Conservation (phyloP, 2,797 vertebrate species). For the Epinephelus coioides region DNA sequence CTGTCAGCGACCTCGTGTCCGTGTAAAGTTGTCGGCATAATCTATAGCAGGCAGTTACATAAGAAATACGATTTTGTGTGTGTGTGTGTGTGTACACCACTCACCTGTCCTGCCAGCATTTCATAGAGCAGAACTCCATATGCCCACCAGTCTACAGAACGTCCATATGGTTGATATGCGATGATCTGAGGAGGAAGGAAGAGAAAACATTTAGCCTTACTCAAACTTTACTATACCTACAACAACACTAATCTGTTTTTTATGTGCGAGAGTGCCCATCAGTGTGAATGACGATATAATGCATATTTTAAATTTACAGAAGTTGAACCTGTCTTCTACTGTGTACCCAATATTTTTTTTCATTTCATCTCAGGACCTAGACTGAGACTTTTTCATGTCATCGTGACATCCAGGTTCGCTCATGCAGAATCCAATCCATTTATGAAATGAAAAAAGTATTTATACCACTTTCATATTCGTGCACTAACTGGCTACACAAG, state of each 20-base stretch:
- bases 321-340: background rate
- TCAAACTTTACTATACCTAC: background rate
- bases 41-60: conserved; percentile 1
- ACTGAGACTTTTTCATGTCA: background rate
- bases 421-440: background rate
- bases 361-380: background rate
- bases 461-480: background rate
- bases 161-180: conserved; percentile 95
- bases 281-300: background rate
- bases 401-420: background rate
- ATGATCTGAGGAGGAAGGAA: conserved; percentile 90
- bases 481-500: background rate
- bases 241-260: background rate
- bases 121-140: conserved; percentile 97
- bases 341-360: background rate
- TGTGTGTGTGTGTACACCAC: conserved; percentile 22
- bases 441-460: background rate
- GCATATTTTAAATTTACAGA: background rate
- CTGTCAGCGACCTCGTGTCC: conserved; percentile 15
- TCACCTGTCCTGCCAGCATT: conserved; percentile 98
- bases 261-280: background rate
- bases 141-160: conserved; percentile 98
- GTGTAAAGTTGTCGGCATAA: background rate
- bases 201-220: background rate
- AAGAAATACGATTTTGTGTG: background rate